phyloP scores from a whole-genome alignment of 2,797 vertebrate species.

The Silurus lanzhouensis region DNA sequence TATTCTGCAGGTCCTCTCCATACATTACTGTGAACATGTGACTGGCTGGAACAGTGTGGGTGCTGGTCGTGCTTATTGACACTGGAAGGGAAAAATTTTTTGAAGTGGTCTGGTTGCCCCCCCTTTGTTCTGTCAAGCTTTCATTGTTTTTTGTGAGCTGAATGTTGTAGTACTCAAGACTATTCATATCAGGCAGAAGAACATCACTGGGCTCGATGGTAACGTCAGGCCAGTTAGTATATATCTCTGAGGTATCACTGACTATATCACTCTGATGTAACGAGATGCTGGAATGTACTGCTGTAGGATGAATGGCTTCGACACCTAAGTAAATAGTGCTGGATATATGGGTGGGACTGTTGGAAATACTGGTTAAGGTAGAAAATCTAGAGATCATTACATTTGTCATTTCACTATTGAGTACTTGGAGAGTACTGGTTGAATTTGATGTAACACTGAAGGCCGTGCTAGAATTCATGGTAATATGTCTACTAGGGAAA shows the following conservation, averaged over 20 bases:
- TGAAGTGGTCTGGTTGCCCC: constrained; percentile 60
- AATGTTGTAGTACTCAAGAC: constrained; percentile 72
- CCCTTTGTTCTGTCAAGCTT: constrained; percentile 63
- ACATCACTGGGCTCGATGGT: constrained; percentile 66
- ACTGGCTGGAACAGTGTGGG: constrained; percentile 48
- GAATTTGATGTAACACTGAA: constrained; percentile 33
- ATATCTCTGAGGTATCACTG: constrained; percentile 50
- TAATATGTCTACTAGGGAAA: constrained; percentile 30
- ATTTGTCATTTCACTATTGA: constrained; percentile 9
- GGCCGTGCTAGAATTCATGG: constrained; percentile 28
- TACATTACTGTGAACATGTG: constrained; percentile 53
- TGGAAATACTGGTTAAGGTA: constrained; percentile 21
- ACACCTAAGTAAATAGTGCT: neutral
- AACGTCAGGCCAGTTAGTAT: constrained; percentile 68
- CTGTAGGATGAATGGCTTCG: constrained; percentile 22
- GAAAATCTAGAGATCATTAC: neutral
- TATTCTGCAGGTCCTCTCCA: constrained; percentile 48
- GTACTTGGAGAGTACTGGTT: constrained; percentile 11
- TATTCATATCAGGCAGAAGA: constrained; percentile 72
- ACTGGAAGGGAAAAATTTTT: constrained; percentile 50
- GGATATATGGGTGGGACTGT: neutral
- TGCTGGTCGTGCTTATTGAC: constrained; percentile 53
- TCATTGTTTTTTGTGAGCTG: constrained; percentile 64
- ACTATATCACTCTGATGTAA: constrained; percentile 48
- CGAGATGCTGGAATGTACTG: constrained; percentile 34